Evolutionary conservation across 1,140 invertebrate genomes (phyloP), one percentile per base, ranked within the genome.

Genomic region (Macrostomum lignano): DNA sequence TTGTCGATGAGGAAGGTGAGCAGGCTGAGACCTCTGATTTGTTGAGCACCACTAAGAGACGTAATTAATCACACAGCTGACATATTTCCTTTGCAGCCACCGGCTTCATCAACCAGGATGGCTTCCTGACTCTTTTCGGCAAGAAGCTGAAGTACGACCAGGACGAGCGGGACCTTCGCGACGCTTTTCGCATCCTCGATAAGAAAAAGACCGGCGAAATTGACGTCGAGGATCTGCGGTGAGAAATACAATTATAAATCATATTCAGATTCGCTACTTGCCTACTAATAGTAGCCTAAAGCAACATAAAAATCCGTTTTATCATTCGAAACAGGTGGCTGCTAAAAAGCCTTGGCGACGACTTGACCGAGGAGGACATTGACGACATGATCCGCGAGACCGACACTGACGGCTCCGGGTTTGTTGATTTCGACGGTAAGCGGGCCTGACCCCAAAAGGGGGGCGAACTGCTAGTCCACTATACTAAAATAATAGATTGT

Each of bases 361-460:
- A 55, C 38, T 42, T 55, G 25, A 51, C 49, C n/a, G 54, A 55
- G 29, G 51, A 57, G 15, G 56, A 60, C 44, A 51, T 60, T 35
- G 55, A 60, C 15, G 52, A 55, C 39, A 60, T 60, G 50, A 60
- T 60, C 33, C 38, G 41, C 2, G 54, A 57, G 36, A 54, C 54
- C 10, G 56, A 60, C 40, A 57, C 52, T 9, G 56, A 60, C 35
- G 54, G 54, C 26, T 53, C 48, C 25, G 56, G 56, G 31, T 55
- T 51, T 21, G 56, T 60, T 32, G 56, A 60, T 43, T 60, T 56
- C 37, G 51, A 58, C 44, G 56, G 56, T 59, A 44, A 17, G 29
- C 31, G 28, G 4, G 13, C 9, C 3, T 25, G 3, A 17, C 5
- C n/a, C n/a, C n/a, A 24, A 9, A 24, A 9, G n/a, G n/a, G n/a